A percentile compares a stretch with the other conserved stretches of the same genome.
phyloP scores from a whole-genome alignment of 1,140 invertebrate species.

The Vollenhovia emeryi region DNA sequence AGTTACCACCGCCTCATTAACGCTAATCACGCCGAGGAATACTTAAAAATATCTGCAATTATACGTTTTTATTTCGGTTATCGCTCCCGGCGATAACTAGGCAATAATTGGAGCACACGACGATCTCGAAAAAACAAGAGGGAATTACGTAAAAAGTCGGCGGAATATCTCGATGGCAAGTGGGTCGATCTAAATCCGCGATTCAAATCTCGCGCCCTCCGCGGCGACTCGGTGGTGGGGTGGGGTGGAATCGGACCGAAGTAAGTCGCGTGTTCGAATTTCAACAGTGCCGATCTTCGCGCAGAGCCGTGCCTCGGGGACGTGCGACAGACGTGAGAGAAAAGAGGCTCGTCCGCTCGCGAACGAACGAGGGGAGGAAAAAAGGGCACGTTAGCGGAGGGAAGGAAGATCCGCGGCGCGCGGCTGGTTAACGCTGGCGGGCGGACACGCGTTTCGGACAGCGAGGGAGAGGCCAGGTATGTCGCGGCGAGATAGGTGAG shows the following conservation, averaged over 20 bases:
- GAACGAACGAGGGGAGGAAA: not conserved
- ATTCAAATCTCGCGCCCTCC: not conserved
- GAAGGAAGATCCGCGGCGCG: not conserved
- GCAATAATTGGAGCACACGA: not conserved
- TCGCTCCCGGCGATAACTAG: not conserved
- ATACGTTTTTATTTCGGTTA: too few relatives aligned
- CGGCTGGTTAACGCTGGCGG: not conserved
- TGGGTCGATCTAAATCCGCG: not conserved
- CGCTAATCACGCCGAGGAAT: not conserved
- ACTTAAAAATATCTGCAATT: not conserved
- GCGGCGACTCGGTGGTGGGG: not conserved
- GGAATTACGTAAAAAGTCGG: not conserved
- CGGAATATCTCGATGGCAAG: not conserved
- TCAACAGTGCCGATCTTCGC: not conserved
- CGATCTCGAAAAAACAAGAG: not conserved
- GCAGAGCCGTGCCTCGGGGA: not conserved
- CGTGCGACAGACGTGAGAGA: too few relatives aligned
- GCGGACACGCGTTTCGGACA: conserved; percentile 8
- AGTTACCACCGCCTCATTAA: not conserved
- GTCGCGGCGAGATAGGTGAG: conserved; percentile 74
- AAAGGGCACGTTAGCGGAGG: too few relatives aligned
- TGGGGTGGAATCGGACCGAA: not conserved
- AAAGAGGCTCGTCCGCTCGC: not conserved
- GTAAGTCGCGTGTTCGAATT: not conserved
- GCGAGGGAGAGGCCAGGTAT: conserved; percentile 31